Percentiles rank a stretch among this genome's conserved stretches.
Evolutionary conservation across 1,140 invertebrate species (phyloP).

Genomic region (Macrobrachium nipponense): DNA sequence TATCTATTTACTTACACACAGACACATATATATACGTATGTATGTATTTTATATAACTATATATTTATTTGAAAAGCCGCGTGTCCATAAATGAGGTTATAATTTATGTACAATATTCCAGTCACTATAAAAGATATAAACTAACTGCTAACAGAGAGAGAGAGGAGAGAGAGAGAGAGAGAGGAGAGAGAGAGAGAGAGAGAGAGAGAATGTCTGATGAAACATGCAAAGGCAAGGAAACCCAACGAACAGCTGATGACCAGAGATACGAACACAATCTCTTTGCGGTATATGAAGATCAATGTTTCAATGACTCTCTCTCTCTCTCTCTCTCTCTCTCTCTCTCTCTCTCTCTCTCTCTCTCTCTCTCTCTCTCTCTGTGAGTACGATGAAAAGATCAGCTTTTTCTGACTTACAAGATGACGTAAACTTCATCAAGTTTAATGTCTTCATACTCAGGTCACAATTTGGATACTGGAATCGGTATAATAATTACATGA

Average conservation of each 20-base stretch:
- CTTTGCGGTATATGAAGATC: not conserved
- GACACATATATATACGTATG: constrained; percentile 5
- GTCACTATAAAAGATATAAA: not conserved
- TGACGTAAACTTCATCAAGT: too few species aligned
- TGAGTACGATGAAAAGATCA: not conserved
- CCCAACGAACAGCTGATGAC: not conserved
- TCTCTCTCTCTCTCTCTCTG: not conserved
- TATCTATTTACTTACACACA: too few species aligned
- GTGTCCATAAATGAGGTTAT: too few species aligned
- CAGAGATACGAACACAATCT: not conserved
- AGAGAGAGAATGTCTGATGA: not conserved
- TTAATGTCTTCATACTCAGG: too few species aligned
- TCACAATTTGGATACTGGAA: too few species aligned
- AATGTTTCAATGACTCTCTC: not conserved
- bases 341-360: not conserved
- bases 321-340: constrained; percentile 1
- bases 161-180: constrained; percentile 9
- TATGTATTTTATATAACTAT: not conserved
- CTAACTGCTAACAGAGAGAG: not conserved
- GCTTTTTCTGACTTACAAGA: too few species aligned
- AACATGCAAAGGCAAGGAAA: not conserved
- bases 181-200: constrained; percentile 7
- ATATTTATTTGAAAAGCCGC: too few species aligned
- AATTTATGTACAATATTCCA: not conserved
- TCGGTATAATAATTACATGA: too few species aligned